Base-by-base conservation (phyloP, 2,888 invertebrate species). In the Actias luna region DNA sequence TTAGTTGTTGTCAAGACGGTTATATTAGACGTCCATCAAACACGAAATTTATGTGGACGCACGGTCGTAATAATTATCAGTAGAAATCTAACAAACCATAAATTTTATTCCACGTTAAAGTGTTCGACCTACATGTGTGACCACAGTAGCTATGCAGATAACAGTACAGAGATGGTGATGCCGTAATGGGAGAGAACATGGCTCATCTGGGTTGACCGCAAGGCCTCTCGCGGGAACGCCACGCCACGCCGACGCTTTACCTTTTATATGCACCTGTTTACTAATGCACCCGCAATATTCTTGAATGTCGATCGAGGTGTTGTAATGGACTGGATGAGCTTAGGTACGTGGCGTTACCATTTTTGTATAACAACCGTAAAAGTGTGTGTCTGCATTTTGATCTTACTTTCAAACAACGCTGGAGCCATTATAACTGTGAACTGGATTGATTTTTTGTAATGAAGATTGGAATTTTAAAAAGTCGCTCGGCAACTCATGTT, bases 141-240 rank as follows among this genome's bases (percentile, higher is more conserved):
- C 84, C 85, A 83, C 83, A 80, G 78, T 79, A 75, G 81, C 80
- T 79, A 83, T 84, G 85, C 84, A 84, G 82, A 79, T 89, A 88
- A 89, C 89, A 87, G 89, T 89, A 87, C 81, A 77, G 70, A 75
- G 80, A 75, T 77, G 75, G 70, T 69, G 74, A 74, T 71, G 74
- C 79, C 73, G 77, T 74, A 76, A 77, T 76, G 70, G 75, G 75
- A 73, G 71, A 72, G 68, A 75, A 76, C 75, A 76, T 75, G 68
- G 73, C 75, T 79, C 84, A 85, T 84, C 83, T 87, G 82, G 80
- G 83, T 80, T 85, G 85, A 87, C 88, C 88, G 85, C 88, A 87
- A 85, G 76, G 80, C 69, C 68, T 74, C 74, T 71, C 71, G 74
- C 70, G 70, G 73, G 65, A 64, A 59, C 65, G 61, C 61, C 66